Conservation (phyloP, 2,888 invertebrate species). For the Melikaiella ostensackeni region DNA sequence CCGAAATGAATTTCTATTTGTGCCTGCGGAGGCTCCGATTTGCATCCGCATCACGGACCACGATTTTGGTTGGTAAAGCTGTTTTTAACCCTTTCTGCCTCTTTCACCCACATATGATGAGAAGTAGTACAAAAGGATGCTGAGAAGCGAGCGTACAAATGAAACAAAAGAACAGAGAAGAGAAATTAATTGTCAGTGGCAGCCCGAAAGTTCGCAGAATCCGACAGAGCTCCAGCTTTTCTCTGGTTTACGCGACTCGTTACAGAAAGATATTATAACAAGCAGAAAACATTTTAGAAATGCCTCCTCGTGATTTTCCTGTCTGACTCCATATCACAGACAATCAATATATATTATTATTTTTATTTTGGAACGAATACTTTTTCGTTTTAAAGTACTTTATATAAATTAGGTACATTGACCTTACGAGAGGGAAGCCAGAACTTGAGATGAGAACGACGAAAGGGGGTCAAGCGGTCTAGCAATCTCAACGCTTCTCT, state of each 20-base stretch:
- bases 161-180: slow-evolving; percentile 55
- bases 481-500: slow-evolving; percentile 28
- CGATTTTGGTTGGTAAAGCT: slow-evolving; percentile 31
- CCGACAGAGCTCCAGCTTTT: slow-evolving; percentile 41
- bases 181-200: slow-evolving; percentile 68
- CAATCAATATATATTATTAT: too few relatives aligned
- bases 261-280: slow-evolving; percentile 34
- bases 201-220: slow-evolving; percentile 48
- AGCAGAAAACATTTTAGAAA: slow-evolving; percentile 23
- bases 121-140: slow-evolving; percentile 41
- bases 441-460: slow-evolving; percentile 12
- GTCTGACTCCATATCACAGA: too few relatives aligned
- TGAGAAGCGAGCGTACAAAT: slow-evolving; percentile 43
- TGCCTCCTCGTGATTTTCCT: not conserved
- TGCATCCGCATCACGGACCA: slow-evolving; percentile 15
- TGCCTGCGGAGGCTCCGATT: not conserved
- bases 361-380: too few relatives aligned
- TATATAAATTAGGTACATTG: slow-evolving; percentile 9
- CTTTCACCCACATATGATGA: slow-evolving; percentile 38
- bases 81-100: slow-evolving; percentile 21
- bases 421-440: not conserved
- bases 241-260: slow-evolving; percentile 35
- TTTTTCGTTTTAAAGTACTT: not conserved
- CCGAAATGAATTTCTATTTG: slow-evolving; percentile 23
- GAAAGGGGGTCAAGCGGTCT: slow-evolving; percentile 40